Conservation (phyloP, 2,888 invertebrate genomes). For the Xanthia icteritia region DNA sequence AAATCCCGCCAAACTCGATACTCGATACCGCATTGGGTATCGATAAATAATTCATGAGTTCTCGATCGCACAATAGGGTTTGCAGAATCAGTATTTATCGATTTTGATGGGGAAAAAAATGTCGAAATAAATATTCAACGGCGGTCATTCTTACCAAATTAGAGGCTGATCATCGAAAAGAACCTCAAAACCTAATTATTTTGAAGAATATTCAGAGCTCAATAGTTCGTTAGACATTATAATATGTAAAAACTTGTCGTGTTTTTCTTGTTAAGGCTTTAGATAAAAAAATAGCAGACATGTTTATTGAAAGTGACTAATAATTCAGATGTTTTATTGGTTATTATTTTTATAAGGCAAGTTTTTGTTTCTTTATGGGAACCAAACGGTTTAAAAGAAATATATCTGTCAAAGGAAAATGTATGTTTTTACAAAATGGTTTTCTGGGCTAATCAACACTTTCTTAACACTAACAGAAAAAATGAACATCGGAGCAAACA, state of each 20-base stretch:
- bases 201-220: slow-evolving; percentile 28
- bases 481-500: background rate
- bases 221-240: slow-evolving; percentile 32
- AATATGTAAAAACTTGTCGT: slow-evolving; percentile 45
- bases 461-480: background rate
- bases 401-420: slow-evolving; percentile 10
- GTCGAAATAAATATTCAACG: slow-evolving; percentile 65
- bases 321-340: slow-evolving; percentile 34
- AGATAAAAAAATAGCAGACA: slow-evolving; percentile 32
- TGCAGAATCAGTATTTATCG: slow-evolving; percentile 82
- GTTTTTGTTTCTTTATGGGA: slow-evolving; percentile 19
- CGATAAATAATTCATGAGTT: slow-evolving; percentile 86
- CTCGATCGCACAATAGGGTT: slow-evolving; percentile 83
- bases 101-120: slow-evolving; percentile 72
- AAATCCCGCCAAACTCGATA: slow-evolving; percentile 85
- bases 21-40: slow-evolving; percentile 82
- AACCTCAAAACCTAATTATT: slow-evolving; percentile 54
- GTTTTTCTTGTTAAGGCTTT: slow-evolving; percentile 39
- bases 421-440: background rate
- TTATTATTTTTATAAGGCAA: slow-evolving; percentile 28
- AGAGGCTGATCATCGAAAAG: slow-evolving; percentile 29
- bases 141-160: slow-evolving; percentile 47
- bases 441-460: slow-evolving; percentile 18
- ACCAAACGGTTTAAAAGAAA: slow-evolving; percentile 4
- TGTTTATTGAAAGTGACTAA: slow-evolving; percentile 51